These are phyloP conservation scores for Panzeria rudis DNA, from an alignment of 2,888 invertebrate species.

Conservation along the genomic window DNA sequence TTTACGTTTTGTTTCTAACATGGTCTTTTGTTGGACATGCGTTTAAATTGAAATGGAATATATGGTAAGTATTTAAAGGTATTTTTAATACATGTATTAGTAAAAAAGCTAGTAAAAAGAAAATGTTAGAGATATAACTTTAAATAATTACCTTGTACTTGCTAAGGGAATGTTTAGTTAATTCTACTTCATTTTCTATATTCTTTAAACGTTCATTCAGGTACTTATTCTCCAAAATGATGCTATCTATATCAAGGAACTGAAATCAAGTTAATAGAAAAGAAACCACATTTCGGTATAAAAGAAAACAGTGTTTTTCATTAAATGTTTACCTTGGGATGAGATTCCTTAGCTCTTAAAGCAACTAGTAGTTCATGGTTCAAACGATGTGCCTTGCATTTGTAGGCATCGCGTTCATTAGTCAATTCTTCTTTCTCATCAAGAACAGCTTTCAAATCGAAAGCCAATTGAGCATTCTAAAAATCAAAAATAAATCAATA, in stretches of 20 bases:
- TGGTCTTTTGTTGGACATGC: conserved; percentile 84
- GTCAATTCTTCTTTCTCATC: conserved; percentile 94
- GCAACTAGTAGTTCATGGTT: conserved; percentile 91
- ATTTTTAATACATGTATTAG: conserved; percentile 3
- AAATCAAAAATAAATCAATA: conserved; percentile 66
- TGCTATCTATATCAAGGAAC: conserved; percentile 91
- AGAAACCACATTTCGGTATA: not conserved
- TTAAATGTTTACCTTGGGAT: conserved; percentile 78
- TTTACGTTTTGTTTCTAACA: conserved; percentile 89
- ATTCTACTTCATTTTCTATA: conserved; percentile 90
- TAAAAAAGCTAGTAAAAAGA: not conserved
- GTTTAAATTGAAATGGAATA: conserved; percentile 44
- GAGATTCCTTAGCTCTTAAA: conserved; percentile 83
- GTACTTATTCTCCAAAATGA: conserved; percentile 93
- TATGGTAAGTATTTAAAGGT: conserved; percentile 20
- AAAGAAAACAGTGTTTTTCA: not conserved
- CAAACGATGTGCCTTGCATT: conserved; percentile 91
- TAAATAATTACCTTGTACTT: conserved; percentile 88
- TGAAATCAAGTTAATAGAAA: conserved; percentile 64
- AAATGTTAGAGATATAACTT: not conserved
- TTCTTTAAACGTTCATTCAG: conserved; percentile 92
- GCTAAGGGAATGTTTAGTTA: conserved; percentile 88
- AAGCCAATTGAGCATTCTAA: conserved; percentile 89
- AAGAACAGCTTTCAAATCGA: conserved; percentile 90
- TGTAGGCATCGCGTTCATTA: conserved; percentile 92